Conservation (phyloP, 2,113 vertebrate genomes). For the Centrocercus urophasianus region DNA sequence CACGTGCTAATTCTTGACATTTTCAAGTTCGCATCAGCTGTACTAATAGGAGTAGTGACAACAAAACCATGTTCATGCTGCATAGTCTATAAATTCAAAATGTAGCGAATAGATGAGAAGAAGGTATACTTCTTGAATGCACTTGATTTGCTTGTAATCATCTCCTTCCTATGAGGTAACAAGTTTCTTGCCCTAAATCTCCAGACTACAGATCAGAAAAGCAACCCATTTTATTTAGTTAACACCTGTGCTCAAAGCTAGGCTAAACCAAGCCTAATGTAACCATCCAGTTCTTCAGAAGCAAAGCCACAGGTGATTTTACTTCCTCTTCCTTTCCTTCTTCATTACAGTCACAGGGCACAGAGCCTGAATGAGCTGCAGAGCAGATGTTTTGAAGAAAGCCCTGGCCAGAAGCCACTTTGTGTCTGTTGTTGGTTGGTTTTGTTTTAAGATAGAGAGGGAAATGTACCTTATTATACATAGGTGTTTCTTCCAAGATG, state of each 20-base stretch:
- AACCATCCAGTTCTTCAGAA: slow-evolving; percentile 47
- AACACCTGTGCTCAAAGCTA: slow-evolving; percentile 34
- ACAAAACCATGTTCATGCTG: not conserved
- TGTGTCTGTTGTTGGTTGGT: not conserved
- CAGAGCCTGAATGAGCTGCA: not conserved
- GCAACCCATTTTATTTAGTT: not conserved
- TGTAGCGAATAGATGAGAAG: not conserved
- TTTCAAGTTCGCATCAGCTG: not conserved
- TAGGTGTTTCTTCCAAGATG: not conserved
- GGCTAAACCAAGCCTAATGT: not conserved
- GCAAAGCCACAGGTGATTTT: slow-evolving; percentile 69
- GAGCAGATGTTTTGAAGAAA: slow-evolving; percentile 47
- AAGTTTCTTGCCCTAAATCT: not conserved
- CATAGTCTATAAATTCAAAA: not conserved
- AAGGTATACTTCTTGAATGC: not conserved
- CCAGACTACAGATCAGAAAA: not conserved
- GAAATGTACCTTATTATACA: not conserved
- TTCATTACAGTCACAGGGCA: slow-evolving; percentile 46
- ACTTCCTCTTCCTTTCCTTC: slow-evolving; percentile 56
- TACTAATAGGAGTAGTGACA: not conserved
- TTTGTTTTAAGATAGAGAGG: slow-evolving; percentile 16
- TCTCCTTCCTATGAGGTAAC: not conserved
- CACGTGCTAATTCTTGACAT: not conserved
- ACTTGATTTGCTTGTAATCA: not conserved
- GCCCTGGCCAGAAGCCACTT: not conserved